Evolutionary conservation across 1,140 invertebrate species (phyloP).

Genomic region (Bombus haemorrhoidalis): DNA sequence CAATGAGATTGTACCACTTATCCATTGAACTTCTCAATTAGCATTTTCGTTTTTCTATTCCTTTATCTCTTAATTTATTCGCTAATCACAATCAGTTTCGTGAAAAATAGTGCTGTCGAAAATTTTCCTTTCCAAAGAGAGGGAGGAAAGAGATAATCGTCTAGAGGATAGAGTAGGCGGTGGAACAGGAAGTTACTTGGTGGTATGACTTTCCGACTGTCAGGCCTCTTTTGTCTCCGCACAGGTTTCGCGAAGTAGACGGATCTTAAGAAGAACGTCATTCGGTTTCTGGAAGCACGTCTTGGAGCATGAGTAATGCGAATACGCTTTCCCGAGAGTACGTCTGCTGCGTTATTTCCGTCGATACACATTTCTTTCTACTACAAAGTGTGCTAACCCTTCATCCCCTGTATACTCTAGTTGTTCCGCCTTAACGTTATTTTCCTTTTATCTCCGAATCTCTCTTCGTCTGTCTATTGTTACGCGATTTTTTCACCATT

Average conservation of each 20-base stretch:
- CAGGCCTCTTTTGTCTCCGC: conserved; percentile 1
- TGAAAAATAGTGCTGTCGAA: not conserved
- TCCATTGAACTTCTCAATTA: not conserved
- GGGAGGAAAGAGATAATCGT: not conserved
- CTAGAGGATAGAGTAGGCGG: not conserved
- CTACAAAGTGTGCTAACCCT: conserved; percentile 5
- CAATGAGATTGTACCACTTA: not conserved
- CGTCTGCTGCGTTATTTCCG: conserved; percentile 49
- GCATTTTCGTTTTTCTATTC: not conserved
- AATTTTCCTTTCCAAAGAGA: not conserved
- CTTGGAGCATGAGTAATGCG: conserved; percentile 54
- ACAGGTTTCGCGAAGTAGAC: conserved; percentile 22
- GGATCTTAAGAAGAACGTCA: conserved; percentile 46
- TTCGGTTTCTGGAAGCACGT: conserved; percentile 54
- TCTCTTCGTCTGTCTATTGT: not conserved
- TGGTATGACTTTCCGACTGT: not conserved
- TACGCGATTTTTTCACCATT: not conserved
- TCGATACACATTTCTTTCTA: conserved; percentile 53
- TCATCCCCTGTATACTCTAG: conserved; percentile 3
- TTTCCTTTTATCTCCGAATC: conserved; percentile 25
- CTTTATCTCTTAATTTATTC: not conserved
- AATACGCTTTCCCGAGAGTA: conserved; percentile 30
- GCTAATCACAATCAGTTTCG: not conserved
- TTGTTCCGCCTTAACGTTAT: conserved; percentile 31
- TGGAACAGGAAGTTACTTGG: not conserved